These are phyloP conservation scores for Callipepla californica DNA, from an alignment of 2,113 vertebrate species.

Conservation along the genomic window DNA sequence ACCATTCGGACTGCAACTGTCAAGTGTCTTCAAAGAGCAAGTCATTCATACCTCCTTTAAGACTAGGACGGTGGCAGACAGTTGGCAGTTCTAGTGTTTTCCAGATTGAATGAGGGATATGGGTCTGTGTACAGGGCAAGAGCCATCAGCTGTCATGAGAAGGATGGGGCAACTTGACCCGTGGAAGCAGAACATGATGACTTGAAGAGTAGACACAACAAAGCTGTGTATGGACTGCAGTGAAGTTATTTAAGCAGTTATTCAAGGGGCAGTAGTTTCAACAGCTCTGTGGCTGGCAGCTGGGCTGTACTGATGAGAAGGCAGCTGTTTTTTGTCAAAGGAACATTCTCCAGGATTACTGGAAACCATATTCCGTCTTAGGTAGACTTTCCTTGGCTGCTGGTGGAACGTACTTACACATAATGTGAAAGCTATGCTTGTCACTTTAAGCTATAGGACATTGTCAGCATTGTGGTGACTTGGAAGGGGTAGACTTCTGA, in stretches of 20 bases:
- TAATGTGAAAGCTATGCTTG: background rate
- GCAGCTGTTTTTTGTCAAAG: background rate
- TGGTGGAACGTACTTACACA: background rate
- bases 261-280: background rate
- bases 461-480: background rate
- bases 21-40: background rate
- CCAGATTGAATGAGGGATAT: background rate
- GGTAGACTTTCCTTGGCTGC: background rate
- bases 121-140: background rate
- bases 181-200: background rate
- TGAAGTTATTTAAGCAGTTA: background rate
- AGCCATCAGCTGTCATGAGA: background rate
- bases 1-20: background rate
- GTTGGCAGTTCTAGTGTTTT: background rate
- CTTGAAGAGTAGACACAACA: background rate
- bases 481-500: background rate
- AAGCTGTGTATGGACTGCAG: fast-evolving
- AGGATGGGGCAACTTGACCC: background rate
- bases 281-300: background rate
- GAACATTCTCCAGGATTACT: background rate
- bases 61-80: background rate
- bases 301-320: background rate
- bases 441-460: background rate
- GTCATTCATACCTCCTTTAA: background rate
- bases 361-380: background rate